Percentiles rank a stretch among this genome's conserved stretches.
Evolutionary conservation across 2,888 invertebrate genomes (phyloP).

Genomic region (Willowsia nigromaculata): DNA sequence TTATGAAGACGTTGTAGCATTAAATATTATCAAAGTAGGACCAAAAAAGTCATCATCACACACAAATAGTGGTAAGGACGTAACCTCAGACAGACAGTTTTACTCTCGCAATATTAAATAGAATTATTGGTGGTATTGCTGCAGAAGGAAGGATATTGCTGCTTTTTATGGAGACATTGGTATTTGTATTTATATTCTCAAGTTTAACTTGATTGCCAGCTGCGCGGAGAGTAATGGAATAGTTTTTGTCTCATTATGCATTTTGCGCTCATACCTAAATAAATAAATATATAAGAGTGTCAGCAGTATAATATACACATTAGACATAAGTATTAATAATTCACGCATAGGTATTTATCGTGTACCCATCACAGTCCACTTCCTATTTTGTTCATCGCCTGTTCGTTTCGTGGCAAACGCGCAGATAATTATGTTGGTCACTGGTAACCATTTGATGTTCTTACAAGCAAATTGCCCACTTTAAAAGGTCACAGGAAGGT

Average conservation of each 20-base stretch:
- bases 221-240: not conserved
- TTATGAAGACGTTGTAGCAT: conserved; percentile 43
- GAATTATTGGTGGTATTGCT: not conserved
- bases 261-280: not conserved
- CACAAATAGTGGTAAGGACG: not conserved
- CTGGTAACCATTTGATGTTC: not conserved
- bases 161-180: not conserved
- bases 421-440: conserved; percentile 27
- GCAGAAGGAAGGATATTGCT: not conserved
- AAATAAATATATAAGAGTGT: not conserved
- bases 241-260: not conserved
- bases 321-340: not conserved
- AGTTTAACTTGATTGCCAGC: conserved; percentile 22
- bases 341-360: not conserved
- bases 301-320: not conserved
- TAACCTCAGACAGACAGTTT: conserved; percentile 26
- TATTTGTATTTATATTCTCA: not conserved
- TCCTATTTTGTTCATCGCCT: conserved; percentile 26
- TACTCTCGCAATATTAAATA: conserved; percentile 25
- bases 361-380: conserved; percentile 13
- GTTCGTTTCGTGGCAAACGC: not conserved
- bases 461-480: conserved; percentile 18
- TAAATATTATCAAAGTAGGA: conserved; percentile 29
- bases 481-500: conserved; percentile 46
- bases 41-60: conserved; percentile 44